Base-by-base conservation (phyloP, 2,797 vertebrate species). In the Thamnophis elegans region DNA sequence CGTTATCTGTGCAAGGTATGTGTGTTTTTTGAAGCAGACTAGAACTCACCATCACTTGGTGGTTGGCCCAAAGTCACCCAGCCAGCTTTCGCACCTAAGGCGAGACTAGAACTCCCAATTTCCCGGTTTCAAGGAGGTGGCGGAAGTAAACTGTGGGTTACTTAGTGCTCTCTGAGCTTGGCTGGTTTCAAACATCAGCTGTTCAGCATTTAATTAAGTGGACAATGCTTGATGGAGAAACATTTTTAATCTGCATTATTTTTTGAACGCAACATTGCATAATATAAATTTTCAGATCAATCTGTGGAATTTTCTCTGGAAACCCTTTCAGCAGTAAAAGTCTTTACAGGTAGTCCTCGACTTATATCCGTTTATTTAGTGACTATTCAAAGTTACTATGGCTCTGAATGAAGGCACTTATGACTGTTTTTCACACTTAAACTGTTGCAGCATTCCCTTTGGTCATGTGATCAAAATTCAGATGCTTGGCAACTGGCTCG, bases 1-100 rank as follows among this genome's bases (percentile, higher is more conserved):
- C 96, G 6, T 98, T 99, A 92, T 97, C 94, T 0, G 98, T 99
- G 96, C 98, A 97, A 97, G 99, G 99, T 99, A 98, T 97, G 98
- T 93, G 7, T 8, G 13, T 6, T 54, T 73, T 56, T 78, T 73
- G 1, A 47, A 82, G 14, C 5, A 14, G 14, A 32, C 14, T 68
- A 7, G n/a, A 73, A 32, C 6, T 73, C n/a, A 73, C 16, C n/a
- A 73, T 36, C 32, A 32, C n/a, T 16, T 32, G 28, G 62, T 16
- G 5, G 6, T 16, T 68, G 65, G 65, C n/a, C 14, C 2, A 68
- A n/a, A 65, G n/a, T 68, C n/a, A 62, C 0, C 26, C 60, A 62
- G 26, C 60, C 60, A 26, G 60, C 26, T 62, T 28, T n/a, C 26
- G 16, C 36, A 5, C n/a, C 2, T 73, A 36, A 36, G 2, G 65